These are phyloP conservation scores for Uria lomvia DNA, from an alignment of 2,113 vertebrate genomes.

Conservation along the genomic window DNA sequence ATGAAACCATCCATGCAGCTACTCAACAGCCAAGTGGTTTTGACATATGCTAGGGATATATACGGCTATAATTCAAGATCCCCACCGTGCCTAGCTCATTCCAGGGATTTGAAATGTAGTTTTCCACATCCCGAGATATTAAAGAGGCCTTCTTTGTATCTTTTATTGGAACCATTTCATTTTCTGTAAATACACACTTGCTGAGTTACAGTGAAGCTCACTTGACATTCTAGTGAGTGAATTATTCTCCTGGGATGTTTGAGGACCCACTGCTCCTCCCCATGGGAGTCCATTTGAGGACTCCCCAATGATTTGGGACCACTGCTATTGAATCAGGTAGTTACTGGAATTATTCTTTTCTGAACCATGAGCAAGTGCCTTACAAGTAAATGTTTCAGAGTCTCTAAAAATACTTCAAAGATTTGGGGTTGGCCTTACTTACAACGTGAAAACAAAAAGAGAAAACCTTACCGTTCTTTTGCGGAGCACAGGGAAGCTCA, in stretches of 20 bases:
- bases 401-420: not conserved
- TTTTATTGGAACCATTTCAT: not conserved
- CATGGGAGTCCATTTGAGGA: too few relatives aligned
- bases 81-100: not conserved
- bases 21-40: not conserved
- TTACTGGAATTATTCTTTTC: not conserved
- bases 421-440: not conserved
- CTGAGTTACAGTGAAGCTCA: not conserved
- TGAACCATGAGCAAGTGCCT: not conserved
- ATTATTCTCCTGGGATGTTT: not conserved
- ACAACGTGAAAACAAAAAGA: not conserved
- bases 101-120: not conserved
- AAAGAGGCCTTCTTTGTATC: not conserved
- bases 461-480: not conserved
- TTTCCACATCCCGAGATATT: not conserved
- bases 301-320: not conserved
- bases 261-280: too few relatives aligned
- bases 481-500: not conserved
- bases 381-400: not conserved
- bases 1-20: slow-evolving; percentile 21
- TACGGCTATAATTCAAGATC: not conserved
- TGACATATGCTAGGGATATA: not conserved
- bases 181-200: not conserved
- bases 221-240: not conserved
- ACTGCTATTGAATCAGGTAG: not conserved